Evolutionary conservation across 2,888 invertebrate species (phyloP).

Genomic region (Caenorhabditis sp.): DNA sequence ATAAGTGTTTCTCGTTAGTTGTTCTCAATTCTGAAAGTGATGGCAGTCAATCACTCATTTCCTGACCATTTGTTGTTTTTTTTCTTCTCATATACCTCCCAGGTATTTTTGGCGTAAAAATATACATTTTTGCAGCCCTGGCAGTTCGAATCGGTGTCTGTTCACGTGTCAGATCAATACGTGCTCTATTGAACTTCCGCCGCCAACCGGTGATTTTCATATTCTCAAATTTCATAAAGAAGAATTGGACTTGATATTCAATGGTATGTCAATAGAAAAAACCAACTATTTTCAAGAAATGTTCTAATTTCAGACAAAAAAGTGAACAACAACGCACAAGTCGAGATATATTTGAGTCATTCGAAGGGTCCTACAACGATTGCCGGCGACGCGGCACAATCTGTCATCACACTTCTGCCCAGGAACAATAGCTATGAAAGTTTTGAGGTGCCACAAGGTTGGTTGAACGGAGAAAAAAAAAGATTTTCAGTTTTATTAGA

Average conservation of each 20-base stretch:
- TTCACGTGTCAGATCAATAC: conserved; percentile 93
- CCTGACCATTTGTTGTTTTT: no score
- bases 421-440: conserved; percentile 67
- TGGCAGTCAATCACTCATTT: no score
- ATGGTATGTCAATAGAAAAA: conserved; percentile 36
- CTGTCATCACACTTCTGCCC: conserved; percentile 23
- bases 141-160: conserved; percentile 74
- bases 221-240: conserved; percentile 85
- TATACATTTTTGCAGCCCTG: conserved; percentile 27
- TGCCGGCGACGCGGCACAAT: conserved; percentile 24
- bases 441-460: conserved; percentile 66
- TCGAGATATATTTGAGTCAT: conserved; percentile 33
- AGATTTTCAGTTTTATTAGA: background rate
- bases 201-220: conserved; percentile 18
- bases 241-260: conserved; percentile 81
- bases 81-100: no score
- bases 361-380: conserved; percentile 19
- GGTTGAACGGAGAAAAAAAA: no score
- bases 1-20: no score
- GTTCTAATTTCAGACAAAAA: conserved; percentile 32
- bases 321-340: conserved; percentile 26
- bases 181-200: conserved; percentile 79
- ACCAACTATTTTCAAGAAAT: background rate
- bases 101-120: no score
- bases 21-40: no score